Percentiles rank a stretch among this genome's conserved stretches.
Conservation (phyloP, 2,797 vertebrate genomes). For the Catostomus latipinnis region DNA sequence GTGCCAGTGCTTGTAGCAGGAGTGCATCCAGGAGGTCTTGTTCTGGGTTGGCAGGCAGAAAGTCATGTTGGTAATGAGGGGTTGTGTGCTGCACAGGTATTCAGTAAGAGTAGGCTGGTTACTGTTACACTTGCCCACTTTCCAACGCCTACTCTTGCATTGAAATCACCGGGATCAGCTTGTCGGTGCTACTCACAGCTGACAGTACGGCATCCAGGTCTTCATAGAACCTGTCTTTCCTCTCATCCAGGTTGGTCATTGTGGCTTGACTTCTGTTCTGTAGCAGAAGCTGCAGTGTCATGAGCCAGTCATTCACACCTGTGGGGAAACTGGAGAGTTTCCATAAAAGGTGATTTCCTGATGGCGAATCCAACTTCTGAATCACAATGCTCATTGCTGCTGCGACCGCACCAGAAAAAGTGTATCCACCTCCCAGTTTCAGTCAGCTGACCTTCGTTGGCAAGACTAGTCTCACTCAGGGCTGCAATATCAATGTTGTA, state of each 20-base stretch:
- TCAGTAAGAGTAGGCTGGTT: conserved; percentile 5
- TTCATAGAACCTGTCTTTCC: background rate
- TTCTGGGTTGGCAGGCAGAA: conserved; percentile 2
- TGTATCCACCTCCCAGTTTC: conserved; percentile 9
- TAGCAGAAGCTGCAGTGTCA: background rate
- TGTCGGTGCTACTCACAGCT: background rate
- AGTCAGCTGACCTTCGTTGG: conserved; percentile 12
- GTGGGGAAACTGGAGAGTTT: background rate
- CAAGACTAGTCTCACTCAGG: conserved; percentile 34
- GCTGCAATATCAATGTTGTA: conserved; percentile 6
- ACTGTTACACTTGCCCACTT: conserved; percentile 23
- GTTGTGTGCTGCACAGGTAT: background rate
- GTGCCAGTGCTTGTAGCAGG: background rate
- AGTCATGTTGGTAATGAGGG: conserved; percentile 21
- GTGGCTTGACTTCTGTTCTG: background rate
- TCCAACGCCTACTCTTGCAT: background rate
- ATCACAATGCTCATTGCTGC: background rate
- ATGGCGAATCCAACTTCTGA: conserved; percentile 31
- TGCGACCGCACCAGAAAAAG: conserved; percentile 17
- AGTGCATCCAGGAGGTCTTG: conserved; percentile 5
- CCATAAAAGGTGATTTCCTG: background rate
- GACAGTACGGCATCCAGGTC: background rate
- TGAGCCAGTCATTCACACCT: background rate
- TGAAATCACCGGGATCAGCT: background rate
- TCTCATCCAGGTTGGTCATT: conserved; percentile 10